Evolutionary conservation across 2,888 invertebrate species (phyloP), one percentile per base, ranked within the genome.

Genomic region (Chymomyza fuscimana): DNA sequence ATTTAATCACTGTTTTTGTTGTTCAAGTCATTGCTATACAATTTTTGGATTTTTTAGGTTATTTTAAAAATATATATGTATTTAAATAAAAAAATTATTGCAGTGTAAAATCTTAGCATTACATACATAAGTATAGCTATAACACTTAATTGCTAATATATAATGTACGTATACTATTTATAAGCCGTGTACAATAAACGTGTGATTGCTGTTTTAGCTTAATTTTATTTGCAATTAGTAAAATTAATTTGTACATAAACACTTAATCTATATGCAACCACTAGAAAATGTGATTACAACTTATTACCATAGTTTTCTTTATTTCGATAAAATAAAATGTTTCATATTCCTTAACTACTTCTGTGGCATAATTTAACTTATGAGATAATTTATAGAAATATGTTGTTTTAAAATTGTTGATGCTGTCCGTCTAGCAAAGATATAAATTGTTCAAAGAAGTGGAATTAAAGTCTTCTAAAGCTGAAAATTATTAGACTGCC

Each of bases 151-250:
- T 22, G 22, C 16, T 22, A 54, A 54, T 54, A 54, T 22, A 54
- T 25, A 25, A 25, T 54, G 54, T 54, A 54, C 9, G 40, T 46
- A 46, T 46, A 46, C 40, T 15, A 58, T 9, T 58, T n/a, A 25
- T 58, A 58, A 25, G 29, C 15, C 15, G 22, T 58, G 29, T 58
- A 58, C 16, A 58, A 56, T 63, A 58, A 32, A 72, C 62, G 77
- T 72, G 74, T 75, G 74, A 75, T 75, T 70, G 76, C 73, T 70
- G 70, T 73, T 22, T 75, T 73, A 75, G 74, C 63, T 75, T 75
- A 77, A 61, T 58, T 67, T 75, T 77, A 59, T 66, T 66, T 66
- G 59, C 66, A 66, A 22, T 58, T 58, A 58, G 29, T 25, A 25
- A 58, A 25, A 22, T 2, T 25, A 58, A 58, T 58, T 58, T 58